These are phyloP conservation scores for Parauchenoglanis punctatus DNA, from an alignment of 2,797 vertebrate species.

Conservation along the genomic window DNA sequence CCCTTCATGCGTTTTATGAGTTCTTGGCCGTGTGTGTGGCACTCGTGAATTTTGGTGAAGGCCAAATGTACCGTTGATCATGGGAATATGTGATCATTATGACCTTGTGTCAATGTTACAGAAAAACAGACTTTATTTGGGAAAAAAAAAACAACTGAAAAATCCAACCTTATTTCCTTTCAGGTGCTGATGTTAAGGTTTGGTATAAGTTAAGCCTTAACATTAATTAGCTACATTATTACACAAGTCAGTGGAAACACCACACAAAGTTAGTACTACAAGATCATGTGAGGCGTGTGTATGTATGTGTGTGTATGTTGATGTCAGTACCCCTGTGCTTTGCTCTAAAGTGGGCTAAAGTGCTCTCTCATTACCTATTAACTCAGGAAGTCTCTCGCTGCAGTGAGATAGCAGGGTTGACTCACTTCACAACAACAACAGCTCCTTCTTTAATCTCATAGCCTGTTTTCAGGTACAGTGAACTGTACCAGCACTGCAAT, in stretches of 20 bases:
- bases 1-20: background rate
- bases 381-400: slow-evolving; percentile 55
- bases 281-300: background rate
- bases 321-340: slow-evolving; percentile 45
- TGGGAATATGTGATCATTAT: background rate
- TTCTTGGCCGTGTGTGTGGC: background rate
- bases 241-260: background rate
- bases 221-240: background rate
- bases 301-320: slow-evolving; percentile 19
- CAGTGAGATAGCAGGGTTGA: slow-evolving; percentile 23
- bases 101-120: background rate
- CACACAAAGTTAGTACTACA: background rate
- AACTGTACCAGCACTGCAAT: background rate
- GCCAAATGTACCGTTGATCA: background rate
- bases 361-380: slow-evolving; percentile 61
- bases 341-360: slow-evolving; percentile 58
- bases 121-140: background rate
- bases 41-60: background rate
- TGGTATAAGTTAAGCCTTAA: background rate
- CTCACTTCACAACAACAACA: slow-evolving; percentile 21
- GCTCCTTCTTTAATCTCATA: slow-evolving; percentile 18
- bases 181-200: background rate
- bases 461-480: background rate
- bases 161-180: background rate
- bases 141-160: background rate